Percentiles rank a stretch among this genome's conserved stretches.
These are phyloP conservation scores for Calycopis cecrops DNA, from an alignment of 1,140 invertebrate genomes.

Conservation along the genomic window DNA sequence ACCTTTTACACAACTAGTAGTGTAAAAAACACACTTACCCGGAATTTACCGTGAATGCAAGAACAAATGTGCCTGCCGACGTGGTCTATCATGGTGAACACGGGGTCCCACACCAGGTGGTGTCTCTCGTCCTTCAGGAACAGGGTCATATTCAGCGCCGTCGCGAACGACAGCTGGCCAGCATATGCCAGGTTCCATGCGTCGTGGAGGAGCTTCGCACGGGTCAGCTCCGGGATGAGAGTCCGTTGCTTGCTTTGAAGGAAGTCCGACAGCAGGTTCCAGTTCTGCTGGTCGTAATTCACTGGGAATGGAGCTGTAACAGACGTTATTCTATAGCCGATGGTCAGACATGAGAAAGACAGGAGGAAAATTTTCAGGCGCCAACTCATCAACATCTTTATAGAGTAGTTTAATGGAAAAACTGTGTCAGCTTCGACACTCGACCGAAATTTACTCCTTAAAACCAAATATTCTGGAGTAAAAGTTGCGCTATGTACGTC, in stretches of 20 bases:
- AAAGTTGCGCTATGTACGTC: too few species aligned
- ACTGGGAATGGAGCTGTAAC: slow-evolving; percentile 87
- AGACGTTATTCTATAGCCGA: too few species aligned
- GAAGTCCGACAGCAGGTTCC: slow-evolving; percentile 82
- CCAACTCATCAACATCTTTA: too few species aligned
- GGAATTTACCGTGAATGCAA: slow-evolving; percentile 80
- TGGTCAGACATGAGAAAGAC: too few species aligned
- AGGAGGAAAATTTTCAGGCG: too few species aligned
- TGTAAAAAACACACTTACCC: slow-evolving; percentile 75
- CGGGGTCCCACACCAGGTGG: slow-evolving; percentile 85
- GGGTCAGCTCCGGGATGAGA: slow-evolving; percentile 80
- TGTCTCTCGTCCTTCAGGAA: slow-evolving; percentile 82
- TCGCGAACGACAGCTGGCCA: slow-evolving; percentile 82
- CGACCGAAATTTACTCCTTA: too few species aligned
- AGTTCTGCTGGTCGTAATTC: slow-evolving; percentile 87
- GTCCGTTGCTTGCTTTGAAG: slow-evolving; percentile 74
- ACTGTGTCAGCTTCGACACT: too few species aligned
- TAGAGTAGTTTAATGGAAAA: too few species aligned
- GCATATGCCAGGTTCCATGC: slow-evolving; percentile 87
- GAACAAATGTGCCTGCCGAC: slow-evolving; percentile 82
- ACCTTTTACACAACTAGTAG: too few species aligned
- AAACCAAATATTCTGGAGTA: too few species aligned
- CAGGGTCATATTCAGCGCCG: slow-evolving; percentile 84
- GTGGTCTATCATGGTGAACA: slow-evolving; percentile 87
- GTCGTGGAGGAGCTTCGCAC: slow-evolving; percentile 86